Base-by-base conservation (phyloP, 2,888 invertebrate species). In the Pomacea canaliculata region DNA sequence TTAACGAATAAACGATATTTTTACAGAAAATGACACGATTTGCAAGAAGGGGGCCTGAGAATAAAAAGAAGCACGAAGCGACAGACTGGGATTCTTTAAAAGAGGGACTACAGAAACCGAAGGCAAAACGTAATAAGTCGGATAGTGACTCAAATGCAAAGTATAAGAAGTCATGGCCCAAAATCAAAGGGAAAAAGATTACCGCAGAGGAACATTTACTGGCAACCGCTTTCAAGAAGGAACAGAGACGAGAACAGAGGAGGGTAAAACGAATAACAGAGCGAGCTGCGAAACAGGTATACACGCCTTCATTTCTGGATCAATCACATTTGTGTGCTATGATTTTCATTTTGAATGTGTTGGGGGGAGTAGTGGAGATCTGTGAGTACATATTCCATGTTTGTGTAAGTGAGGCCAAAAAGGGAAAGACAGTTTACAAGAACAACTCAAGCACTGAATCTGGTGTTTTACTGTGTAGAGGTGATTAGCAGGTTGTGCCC, bases 181-280 rank as follows among this genome's bases (percentile, higher is more conserved):
- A 56, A 56, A 12, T 59, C 37, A 72, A 63, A 16, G 23, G 23
- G 48, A 37, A 46, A 37, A 59, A 65, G 37, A 60, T n/a, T 1
- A 48, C 63, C 19, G 63, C 62, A 56, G 51, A 27, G n/a, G 46
- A 49, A 16, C 56, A 65, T 37, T 12, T 49, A 19, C 37, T 68
- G 27, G 71, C 65, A 19, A 72, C 13, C n/a, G 62, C 70, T 48
- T 71, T 66, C 18, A 51, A 76, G 18, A 76, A 76, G 51, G 73
- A 76, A 18, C 76, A 78, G 63, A 72, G 76, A 70, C 46, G 78
- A 76, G 78, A 78, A n/a, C 76, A 78, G 23, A 68, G 78, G 48
- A 37, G 78, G 46, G 18, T 73, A 27, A 78, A 76, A 56, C 72
- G 78, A 59, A 70, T 67, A 60, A 70, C 65, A 66, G 76, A 78